Percentiles rank a stretch among this genome's conserved stretches.
Evolutionary conservation across 2,888 invertebrate genomes (phyloP).

Genomic region (Coremacera marginata): DNA sequence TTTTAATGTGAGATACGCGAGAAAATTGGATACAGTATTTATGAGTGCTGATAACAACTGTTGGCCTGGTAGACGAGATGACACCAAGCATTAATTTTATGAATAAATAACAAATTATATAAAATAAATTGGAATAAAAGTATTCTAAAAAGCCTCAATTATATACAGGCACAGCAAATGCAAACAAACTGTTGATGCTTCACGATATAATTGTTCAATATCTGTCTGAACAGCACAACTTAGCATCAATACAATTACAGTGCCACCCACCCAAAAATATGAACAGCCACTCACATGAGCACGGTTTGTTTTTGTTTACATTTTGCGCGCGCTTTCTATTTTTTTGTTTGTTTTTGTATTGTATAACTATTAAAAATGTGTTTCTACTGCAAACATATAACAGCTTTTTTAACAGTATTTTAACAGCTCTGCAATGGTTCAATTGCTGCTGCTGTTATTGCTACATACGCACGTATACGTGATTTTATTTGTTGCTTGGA

Average conservation of each 20-base stretch:
- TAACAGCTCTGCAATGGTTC: not conserved
- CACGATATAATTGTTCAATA: not conserved
- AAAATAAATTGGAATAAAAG: not conserved
- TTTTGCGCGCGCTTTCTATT: not conserved
- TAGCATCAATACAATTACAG: not conserved
- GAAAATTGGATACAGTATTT: not conserved
- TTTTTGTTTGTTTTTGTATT: too few relatives aligned
- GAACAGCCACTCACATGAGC: not conserved
- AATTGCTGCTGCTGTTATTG: not conserved
- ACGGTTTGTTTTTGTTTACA: constrained; percentile 19
- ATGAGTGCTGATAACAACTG: not conserved
- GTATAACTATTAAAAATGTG: not conserved
- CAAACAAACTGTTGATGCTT: constrained; percentile 21
- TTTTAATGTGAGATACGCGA: not conserved
- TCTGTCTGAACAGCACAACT: not conserved
- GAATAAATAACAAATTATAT: not conserved
- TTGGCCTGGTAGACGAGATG: not conserved
- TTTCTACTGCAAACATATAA: not conserved
- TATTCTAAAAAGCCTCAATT: too few relatives aligned
- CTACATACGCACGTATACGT: not conserved
- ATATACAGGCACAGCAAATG: too few relatives aligned
- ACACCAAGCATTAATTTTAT: constrained; percentile 4
- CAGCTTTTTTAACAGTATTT: not conserved
- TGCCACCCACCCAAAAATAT: not conserved
- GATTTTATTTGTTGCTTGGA: not conserved